These are phyloP conservation scores for Therioaphis trifolii DNA, from an alignment of 2,888 invertebrate genomes.

Conservation along the genomic window DNA sequence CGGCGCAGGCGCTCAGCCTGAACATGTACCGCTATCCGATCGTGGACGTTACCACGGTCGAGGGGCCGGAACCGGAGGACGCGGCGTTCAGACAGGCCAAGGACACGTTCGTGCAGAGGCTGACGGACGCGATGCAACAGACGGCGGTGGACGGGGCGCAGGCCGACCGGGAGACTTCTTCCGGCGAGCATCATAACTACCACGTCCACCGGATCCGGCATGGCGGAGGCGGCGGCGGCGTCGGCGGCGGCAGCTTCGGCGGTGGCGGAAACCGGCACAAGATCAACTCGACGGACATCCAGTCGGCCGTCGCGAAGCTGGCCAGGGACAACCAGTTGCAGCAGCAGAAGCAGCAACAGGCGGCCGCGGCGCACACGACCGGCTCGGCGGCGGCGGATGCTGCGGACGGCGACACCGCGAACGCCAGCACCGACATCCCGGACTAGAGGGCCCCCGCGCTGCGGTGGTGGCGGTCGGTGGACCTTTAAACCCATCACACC, in stretches of 20 bases:
- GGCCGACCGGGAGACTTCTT: background rate
- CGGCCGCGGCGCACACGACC: background rate
- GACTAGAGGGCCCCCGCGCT: background rate
- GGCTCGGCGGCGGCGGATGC: background rate
- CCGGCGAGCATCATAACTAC: background rate
- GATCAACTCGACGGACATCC: background rate
- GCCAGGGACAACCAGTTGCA: no score
- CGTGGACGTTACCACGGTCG: constrained; percentile 54
- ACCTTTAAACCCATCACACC: no score
- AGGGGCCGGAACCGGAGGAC: constrained; percentile 39
- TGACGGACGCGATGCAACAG: background rate
- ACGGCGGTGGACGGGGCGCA: background rate
- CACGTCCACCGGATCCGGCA: background rate
- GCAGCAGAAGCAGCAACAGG: no score
- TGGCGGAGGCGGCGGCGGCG: background rate
- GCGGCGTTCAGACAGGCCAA: background rate
- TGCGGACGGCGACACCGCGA: background rate
- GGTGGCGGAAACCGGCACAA: background rate
- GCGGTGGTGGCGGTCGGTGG: no score
- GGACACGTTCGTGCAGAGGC: background rate
- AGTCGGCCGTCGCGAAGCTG: no score
- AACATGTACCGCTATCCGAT: constrained; percentile 55
- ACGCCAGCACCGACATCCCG: background rate
- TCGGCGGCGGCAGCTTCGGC: background rate
- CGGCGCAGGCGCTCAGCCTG: background rate